A percentile compares a stretch with the other conserved stretches of the same genome.
phyloP scores from a whole-genome alignment of 1,140 invertebrate species.

The Parasteatoda tepidariorum region DNA sequence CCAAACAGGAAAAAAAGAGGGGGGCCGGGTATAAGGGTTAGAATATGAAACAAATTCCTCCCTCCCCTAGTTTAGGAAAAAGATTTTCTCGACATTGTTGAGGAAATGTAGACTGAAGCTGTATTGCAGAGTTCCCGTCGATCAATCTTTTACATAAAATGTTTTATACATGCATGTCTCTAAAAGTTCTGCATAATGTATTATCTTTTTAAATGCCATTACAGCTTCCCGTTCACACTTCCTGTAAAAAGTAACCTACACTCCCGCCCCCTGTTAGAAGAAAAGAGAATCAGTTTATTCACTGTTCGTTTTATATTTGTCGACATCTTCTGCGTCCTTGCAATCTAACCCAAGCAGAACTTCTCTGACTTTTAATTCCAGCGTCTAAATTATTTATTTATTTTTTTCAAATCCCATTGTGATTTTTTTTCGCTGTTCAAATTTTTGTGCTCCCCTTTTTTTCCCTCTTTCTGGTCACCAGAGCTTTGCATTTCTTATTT shows the following conservation, averaged over 20 bases:
- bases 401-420: constrained; percentile 3
- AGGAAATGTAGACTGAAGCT: constrained; percentile 4
- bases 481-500: not conserved
- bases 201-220: constrained; percentile 60
- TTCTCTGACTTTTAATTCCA: not conserved
- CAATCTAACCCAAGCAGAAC: not conserved
- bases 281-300: not conserved
- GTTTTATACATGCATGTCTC: constrained; percentile 47
- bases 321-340: not conserved
- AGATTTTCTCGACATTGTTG: constrained; percentile 2
- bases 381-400: not conserved
- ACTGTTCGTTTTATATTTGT: not conserved
- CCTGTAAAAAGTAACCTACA: not conserved
- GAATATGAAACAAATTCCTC: not conserved
- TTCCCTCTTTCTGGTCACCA: not conserved
- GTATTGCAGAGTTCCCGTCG: constrained; percentile 1
- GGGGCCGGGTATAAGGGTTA: not conserved
- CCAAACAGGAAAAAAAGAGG: not conserved
- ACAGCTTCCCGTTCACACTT: constrained; percentile 50
- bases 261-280: not conserved
- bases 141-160: constrained; percentile 46
- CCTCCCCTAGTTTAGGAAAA: not conserved
- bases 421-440: not conserved
- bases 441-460: not conserved
- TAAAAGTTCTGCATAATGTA: constrained; percentile 53